These are phyloP conservation scores for Drosophila serrata DNA, from an alignment of 1,140 invertebrate species.

Conservation along the genomic window DNA sequence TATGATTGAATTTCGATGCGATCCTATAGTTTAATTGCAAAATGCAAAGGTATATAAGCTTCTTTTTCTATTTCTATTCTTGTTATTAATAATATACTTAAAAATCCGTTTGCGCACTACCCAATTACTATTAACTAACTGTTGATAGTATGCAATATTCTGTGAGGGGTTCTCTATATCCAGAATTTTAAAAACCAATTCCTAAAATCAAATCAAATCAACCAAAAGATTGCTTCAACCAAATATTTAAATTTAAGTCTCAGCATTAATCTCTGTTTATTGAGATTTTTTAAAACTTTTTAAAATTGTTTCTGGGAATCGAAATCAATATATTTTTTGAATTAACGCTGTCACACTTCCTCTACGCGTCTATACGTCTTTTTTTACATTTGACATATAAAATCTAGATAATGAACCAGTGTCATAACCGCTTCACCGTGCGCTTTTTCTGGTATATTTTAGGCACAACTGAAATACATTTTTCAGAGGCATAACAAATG, in stretches of 20 bases:
- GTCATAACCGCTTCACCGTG: neutral
- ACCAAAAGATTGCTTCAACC: neutral
- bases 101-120: neutral
- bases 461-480: neutral
- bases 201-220: neutral
- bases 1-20: too few species aligned
- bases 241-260: neutral
- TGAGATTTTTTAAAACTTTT: neutral
- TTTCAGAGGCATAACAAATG: slow-evolving; percentile 8
- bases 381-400: neutral
- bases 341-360: neutral
- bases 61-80: too few species aligned
- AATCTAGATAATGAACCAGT: too few species aligned
- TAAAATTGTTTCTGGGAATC: too few species aligned
- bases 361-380: neutral
- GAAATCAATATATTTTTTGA: neutral
- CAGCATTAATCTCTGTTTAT: too few species aligned
- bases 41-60: too few species aligned
- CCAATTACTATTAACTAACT: neutral
- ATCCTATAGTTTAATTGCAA: too few species aligned
- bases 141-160: neutral
- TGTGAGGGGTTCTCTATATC: neutral
- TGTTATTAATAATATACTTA: neutral
- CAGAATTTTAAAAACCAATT: neutral
- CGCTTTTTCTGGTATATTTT: neutral